Conservation (phyloP, 2,888 invertebrate species). For the Rhorus exstirpatorius region DNA sequence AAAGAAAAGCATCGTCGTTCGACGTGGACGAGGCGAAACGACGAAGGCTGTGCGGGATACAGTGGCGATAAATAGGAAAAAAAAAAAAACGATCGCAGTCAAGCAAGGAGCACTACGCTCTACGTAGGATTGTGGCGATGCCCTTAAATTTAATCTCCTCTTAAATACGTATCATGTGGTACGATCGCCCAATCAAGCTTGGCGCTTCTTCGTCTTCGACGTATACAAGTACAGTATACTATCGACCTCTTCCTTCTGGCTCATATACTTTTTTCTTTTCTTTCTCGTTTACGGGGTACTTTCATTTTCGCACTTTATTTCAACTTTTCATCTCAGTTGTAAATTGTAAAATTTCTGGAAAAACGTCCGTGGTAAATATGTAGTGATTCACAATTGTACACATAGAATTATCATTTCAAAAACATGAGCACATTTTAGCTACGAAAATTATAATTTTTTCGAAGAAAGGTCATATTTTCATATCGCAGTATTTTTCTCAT, state of each 20-base stretch:
- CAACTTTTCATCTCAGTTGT: neutral
- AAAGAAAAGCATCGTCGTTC: constrained; percentile 28
- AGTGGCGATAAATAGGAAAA: constrained; percentile 14
- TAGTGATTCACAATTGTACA: no score
- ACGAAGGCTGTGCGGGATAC: constrained; percentile 23
- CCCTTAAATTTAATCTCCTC: constrained; percentile 49
- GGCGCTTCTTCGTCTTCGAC: constrained; percentile 21
- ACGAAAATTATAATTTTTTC: no score
- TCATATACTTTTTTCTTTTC: no score
- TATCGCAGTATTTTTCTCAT: no score
- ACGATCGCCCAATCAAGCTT: constrained; percentile 50
- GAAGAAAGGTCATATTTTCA: no score
- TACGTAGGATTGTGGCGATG: neutral
- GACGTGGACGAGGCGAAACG: constrained; percentile 6
- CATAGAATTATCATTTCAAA: no score
- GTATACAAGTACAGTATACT: constrained; percentile 10
- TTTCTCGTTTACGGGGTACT: neutral
- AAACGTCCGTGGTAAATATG: no score
- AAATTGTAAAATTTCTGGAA: no score
- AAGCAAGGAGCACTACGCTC: constrained; percentile 12
- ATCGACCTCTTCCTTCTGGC: constrained; percentile 2
- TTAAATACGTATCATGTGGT: constrained; percentile 52
- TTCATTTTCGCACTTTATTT: constrained; percentile 20
- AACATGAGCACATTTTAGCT: no score
- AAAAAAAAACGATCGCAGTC: constrained; percentile 28